Percentiles rank a stretch among this genome's conserved stretches.
Conservation (phyloP, 1,140 invertebrate genomes). For the Drosophila hydei region DNA sequence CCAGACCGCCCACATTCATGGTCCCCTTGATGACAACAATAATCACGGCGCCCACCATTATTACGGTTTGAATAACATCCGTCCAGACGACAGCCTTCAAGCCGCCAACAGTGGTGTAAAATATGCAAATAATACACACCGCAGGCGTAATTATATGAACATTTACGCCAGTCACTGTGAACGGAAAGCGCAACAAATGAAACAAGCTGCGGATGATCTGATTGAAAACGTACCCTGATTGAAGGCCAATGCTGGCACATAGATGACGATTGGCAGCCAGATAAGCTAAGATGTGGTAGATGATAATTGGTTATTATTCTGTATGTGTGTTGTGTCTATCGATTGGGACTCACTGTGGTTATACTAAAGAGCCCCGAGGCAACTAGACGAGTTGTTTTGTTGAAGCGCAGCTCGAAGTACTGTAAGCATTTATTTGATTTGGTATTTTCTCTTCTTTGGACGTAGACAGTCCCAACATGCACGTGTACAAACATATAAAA, state of each 20-base stretch:
- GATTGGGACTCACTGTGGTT: conserved; percentile 86
- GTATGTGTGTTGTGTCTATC: neutral
- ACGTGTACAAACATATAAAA: conserved; percentile 17
- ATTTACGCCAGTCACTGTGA: conserved; percentile 93
- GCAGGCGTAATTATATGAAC: conserved; percentile 92
- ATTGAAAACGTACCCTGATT: conserved; percentile 88
- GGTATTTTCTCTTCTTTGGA: conserved; percentile 27
- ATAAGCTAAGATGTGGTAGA: conserved; percentile 86
- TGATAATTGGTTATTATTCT: conserved; percentile 3
- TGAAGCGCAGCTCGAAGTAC: conserved; percentile 92
- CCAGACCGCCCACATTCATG: conserved; percentile 90
- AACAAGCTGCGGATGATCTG: neutral
- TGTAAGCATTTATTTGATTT: conserved; percentile 83
- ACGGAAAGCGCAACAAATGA: conserved; percentile 1
- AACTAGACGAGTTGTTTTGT: conserved; percentile 88
- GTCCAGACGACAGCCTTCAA: conserved; percentile 97
- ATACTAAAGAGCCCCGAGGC: conserved; percentile 90
- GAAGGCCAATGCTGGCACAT: conserved; percentile 94
- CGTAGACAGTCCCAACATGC: conserved; percentile 53
- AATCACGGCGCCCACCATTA: conserved; percentile 94
- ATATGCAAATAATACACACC: conserved; percentile 85
- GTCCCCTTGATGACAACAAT: conserved; percentile 93
- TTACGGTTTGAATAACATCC: conserved; percentile 93
- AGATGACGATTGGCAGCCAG: conserved; percentile 95
- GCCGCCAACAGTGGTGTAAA: conserved; percentile 87